Base-by-base conservation (phyloP, 2,888 invertebrate species). In the Ecliptopera silaceata region DNA sequence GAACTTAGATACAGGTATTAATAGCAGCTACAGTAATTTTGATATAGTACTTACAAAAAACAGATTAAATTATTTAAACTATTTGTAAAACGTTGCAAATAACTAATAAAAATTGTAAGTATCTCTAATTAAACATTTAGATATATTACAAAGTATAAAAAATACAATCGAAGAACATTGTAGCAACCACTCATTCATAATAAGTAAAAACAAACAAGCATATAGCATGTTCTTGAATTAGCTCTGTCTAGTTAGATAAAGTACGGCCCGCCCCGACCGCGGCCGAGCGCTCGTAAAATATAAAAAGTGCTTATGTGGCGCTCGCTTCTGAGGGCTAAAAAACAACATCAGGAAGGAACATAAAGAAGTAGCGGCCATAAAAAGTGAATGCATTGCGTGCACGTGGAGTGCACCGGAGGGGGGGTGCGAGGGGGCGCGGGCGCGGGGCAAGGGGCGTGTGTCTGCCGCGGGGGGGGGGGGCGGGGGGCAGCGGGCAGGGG, bases 301-400 rank as follows among this genome's bases (percentile, higher is more conserved):
- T 87, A 89, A 89, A 87, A 89, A 87, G 83, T 84, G 85, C 88
- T 88, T 89, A 89, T 89, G 86, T 88, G 86, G 82, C 82, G 80
- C 83, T 84, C 80, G 77, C 76, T 72, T 70, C 79, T 63, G 79
- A 77, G 82, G 81, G 82, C 80, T 83, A 85, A 88, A 88, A 86
- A 86, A 87, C 82, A 75, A 72, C 77, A 72, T 80, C 82, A 84
- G 84, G 82, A 82, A 87, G 84, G 80, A 87, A 88, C 86, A 88
- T 88, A 84, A 89, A 87, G 84, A 88, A 88, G 88, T 86, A 83
- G 86, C 87, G 77, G 71, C 81, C 82, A 85, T 88, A 88, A 88
- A 89, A 88, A 86, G 85, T 79, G 87, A 86, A 88, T 89, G 89
- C 88, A 86, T 82, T 86, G 86, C 86, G 85, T 89, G 88, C 87